Evolutionary conservation across 2,888 invertebrate genomes (phyloP).

Genomic region (Oxycera nigricornis): DNA sequence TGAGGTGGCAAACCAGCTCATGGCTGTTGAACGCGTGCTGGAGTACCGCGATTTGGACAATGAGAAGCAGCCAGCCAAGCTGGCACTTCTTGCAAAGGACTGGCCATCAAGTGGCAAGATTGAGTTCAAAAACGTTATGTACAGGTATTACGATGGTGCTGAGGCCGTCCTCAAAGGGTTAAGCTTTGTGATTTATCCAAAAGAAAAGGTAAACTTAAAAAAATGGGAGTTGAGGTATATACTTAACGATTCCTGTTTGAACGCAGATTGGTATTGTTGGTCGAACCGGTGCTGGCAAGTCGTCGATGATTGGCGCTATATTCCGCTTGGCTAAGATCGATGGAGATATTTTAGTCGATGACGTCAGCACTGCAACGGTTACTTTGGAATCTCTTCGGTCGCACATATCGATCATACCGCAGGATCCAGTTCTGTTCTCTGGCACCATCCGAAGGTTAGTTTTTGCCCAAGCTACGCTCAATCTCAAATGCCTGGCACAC

Average conservation of each 20-base stretch:
- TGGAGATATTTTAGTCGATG: constrained; percentile 75
- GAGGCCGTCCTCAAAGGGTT: constrained; percentile 81
- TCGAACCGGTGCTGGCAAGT: constrained; percentile 76
- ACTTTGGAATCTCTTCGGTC: constrained; percentile 68
- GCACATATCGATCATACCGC: constrained; percentile 71
- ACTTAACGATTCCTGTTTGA: constrained; percentile 27
- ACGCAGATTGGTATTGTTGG: constrained; percentile 68
- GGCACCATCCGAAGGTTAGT: constrained; percentile 63
- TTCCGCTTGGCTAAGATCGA: constrained; percentile 69
- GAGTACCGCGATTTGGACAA: constrained; percentile 65
- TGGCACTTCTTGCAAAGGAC: constrained; percentile 36
- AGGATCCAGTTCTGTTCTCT: constrained; percentile 63
- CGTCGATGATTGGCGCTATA: constrained; percentile 69
- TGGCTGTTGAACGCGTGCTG: constrained; percentile 75
- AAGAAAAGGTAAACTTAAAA: constrained; percentile 63
- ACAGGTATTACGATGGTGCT: constrained; percentile 79
- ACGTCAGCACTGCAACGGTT: constrained; percentile 67
- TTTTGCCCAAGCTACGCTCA: background rate
- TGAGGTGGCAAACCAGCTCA: constrained; percentile 72
- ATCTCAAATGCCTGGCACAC: background rate
- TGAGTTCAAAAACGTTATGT: constrained; percentile 63
- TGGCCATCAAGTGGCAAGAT: constrained; percentile 67
- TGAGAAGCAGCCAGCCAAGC: constrained; percentile 61
- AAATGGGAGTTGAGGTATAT: background rate
- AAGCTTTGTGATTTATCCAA: constrained; percentile 64